These are phyloP conservation scores for Apostichopus japonicus DNA, from an alignment of 35 echinoderm and acorn worm species.

Conservation along the genomic window DNA sequence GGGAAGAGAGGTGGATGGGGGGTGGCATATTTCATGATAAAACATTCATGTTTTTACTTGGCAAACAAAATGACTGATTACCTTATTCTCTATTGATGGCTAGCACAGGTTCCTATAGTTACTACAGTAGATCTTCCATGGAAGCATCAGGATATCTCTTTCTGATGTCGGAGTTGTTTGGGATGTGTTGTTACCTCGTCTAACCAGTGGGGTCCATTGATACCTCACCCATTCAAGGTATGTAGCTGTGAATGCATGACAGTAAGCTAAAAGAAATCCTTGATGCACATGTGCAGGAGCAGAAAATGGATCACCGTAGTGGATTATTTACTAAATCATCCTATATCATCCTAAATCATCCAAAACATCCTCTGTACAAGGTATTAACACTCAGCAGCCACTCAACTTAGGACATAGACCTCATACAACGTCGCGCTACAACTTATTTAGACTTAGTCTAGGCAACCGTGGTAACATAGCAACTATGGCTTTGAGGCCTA, in stretches of 20 bases:
- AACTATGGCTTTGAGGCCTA: neutral
- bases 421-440: neutral
- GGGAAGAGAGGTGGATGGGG: neutral
- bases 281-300: no score
- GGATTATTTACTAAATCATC: slow-evolving; percentile 1
- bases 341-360: neutral
- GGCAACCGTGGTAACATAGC: neutral
- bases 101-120: no score
- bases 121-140: no score
- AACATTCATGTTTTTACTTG: slow-evolving; percentile 1
- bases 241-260: neutral
- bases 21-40: slow-evolving; percentile 5
- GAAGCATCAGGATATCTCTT: no score
- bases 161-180: neutral
- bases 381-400: no score
- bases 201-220: neutral
- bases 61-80: neutral
- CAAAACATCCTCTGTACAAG: neutral
- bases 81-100: neutral
- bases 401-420: no score
- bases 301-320: neutral
- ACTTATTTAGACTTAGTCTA: neutral
- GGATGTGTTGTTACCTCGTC: no score
- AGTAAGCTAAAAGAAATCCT: neutral
- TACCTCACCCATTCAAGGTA: slow-evolving; percentile 8